A percentile compares a stretch with the other conserved stretches of the same genome.
Evolutionary conservation across 2,797 vertebrate species (phyloP).

Genomic region (Pseudomugil gertrudae): DNA sequence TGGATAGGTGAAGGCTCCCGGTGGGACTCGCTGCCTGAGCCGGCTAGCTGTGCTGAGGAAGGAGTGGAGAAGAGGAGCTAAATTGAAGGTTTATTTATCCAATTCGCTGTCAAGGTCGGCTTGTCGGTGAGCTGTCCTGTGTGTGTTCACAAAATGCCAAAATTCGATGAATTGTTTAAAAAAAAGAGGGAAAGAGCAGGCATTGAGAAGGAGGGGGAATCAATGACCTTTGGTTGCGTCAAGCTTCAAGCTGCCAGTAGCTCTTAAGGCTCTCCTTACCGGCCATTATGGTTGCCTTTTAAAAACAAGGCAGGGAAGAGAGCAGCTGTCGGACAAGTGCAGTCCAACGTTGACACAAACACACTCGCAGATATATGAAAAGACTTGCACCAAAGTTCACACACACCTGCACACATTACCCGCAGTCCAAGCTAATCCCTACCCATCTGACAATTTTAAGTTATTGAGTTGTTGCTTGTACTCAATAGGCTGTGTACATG

Average conservation of each 20-base stretch:
- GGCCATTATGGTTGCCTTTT: slow-evolving; percentile 90
- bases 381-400: slow-evolving; percentile 5
- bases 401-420: slow-evolving; percentile 19
- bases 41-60: slow-evolving; percentile 75
- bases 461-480: slow-evolving; percentile 1
- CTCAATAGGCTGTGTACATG: background rate
- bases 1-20: slow-evolving; percentile 99
- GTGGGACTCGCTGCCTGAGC: slow-evolving; percentile 87
- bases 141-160: slow-evolving; percentile 99
- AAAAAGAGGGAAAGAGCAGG: slow-evolving; percentile 57
- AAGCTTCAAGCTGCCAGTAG: slow-evolving; percentile 91
- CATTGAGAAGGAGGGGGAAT: slow-evolving; percentile 83
- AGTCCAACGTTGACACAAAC: slow-evolving; percentile 70
- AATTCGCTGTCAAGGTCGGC: slow-evolving; percentile 99
- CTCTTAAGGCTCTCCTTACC: slow-evolving; percentile 91
- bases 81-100: slow-evolving; percentile 99
- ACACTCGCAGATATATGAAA: slow-evolving; percentile 22
- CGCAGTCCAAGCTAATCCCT: slow-evolving; percentile 7
- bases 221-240: slow-evolving; percentile 97
- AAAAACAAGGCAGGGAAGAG: slow-evolving; percentile 83
- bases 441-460: background rate
- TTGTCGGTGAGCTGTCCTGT: slow-evolving; percentile 96
- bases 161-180: slow-evolving; percentile 96
- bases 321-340: slow-evolving; percentile 70
- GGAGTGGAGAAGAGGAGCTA: slow-evolving; percentile 86